These are phyloP conservation scores for Rugalucina vietnamica DNA, from an alignment of 2,888 invertebrate genomes.

Conservation along the genomic window DNA sequence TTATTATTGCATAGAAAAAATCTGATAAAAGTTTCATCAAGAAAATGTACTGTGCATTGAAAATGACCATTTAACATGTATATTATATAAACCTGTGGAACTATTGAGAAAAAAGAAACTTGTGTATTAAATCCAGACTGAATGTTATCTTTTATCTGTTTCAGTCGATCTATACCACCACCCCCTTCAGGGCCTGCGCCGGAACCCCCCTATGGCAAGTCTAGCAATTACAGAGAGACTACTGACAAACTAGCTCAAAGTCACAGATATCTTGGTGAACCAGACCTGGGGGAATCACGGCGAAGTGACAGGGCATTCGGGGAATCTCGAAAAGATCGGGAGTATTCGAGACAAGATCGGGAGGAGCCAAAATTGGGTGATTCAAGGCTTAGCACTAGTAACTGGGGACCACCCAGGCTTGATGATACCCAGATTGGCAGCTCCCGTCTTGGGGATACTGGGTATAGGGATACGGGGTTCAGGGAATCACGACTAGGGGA, in stretches of 20 bases:
- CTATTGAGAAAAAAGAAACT: too few relatives aligned
- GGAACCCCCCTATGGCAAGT: slow-evolving; percentile 72
- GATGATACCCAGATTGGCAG: background rate
- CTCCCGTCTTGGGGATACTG: background rate
- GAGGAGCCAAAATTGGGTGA: slow-evolving; percentile 11
- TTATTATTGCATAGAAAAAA: too few relatives aligned
- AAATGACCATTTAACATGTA: too few relatives aligned
- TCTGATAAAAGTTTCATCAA: too few relatives aligned
- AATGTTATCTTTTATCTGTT: too few relatives aligned
- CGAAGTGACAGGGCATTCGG: background rate
- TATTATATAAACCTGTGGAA: too few relatives aligned
- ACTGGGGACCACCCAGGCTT: background rate
- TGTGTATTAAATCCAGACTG: too few relatives aligned
- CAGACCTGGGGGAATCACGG: slow-evolving; percentile 4
- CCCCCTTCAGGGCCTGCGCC: slow-evolving; percentile 77
- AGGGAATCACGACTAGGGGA: background rate
- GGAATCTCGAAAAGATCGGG: background rate
- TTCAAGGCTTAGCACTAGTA: background rate
- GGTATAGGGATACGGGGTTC: background rate
- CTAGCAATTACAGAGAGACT: slow-evolving; percentile 28
- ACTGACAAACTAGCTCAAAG: slow-evolving; percentile 13
- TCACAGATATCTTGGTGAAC: slow-evolving; percentile 1
- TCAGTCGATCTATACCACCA: slow-evolving; percentile 70
- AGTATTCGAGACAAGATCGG: background rate
- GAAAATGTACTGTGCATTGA: too few relatives aligned